Evolutionary conservation across 2,113 vertebrate genomes (phyloP).

Genomic region (Triplophysa dalaica): DNA sequence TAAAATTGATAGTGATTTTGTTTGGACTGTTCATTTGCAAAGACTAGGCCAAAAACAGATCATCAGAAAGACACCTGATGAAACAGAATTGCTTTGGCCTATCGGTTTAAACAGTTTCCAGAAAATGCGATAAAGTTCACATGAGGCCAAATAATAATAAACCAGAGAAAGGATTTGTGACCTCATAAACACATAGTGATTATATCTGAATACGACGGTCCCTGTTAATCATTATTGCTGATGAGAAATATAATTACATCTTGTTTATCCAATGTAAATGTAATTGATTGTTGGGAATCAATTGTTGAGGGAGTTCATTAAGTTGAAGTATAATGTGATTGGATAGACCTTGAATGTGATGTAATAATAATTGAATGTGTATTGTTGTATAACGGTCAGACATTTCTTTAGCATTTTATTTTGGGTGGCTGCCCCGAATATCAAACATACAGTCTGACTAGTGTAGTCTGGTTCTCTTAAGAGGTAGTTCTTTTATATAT

Average conservation of each 20-base stretch:
- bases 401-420: no score
- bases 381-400: no score
- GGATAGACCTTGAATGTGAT: not conserved
- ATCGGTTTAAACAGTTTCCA: not conserved
- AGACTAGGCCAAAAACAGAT: not conserved
- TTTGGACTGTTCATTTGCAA: not conserved
- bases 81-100: not conserved
- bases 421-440: no score
- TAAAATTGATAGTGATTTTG: not conserved
- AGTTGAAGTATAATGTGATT: not conserved
- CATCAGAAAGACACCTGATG: not conserved
- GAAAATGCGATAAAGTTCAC: not conserved
- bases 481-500: no score
- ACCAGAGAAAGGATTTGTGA: not conserved
- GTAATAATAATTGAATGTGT: no score
- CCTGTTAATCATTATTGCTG: not conserved
- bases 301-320: no score
- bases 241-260: no score
- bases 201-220: not conserved
- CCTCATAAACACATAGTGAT: not conserved
- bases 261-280: not conserved
- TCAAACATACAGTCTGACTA: no score
- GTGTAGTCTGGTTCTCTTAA: no score
- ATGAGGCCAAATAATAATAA: constrained; percentile 9
- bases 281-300: not conserved